Percentiles rank a stretch among this genome's conserved stretches.
Evolutionary conservation across 1,140 invertebrate species (phyloP).

Genomic region (Drosophila varians): DNA sequence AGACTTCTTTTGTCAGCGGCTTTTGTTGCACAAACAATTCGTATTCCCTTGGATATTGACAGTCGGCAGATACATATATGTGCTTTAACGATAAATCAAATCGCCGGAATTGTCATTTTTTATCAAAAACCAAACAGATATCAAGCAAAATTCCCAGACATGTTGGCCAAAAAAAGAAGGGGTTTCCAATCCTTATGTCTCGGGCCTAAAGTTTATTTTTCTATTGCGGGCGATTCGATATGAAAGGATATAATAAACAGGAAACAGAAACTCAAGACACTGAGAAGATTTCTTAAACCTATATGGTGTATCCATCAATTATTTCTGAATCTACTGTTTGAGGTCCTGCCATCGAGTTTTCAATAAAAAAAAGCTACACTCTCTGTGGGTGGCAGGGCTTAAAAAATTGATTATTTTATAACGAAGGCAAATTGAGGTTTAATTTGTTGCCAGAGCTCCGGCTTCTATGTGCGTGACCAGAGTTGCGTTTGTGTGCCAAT

Average conservation of each 20-base stretch:
- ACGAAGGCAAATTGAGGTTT: conserved; percentile 62
- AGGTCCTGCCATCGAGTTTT: conserved; percentile 39
- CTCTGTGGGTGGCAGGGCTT: not conserved
- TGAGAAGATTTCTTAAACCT: too few species aligned
- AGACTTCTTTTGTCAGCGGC: conserved; percentile 36
- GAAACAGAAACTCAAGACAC: too few species aligned
- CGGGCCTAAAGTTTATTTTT: conserved; percentile 30
- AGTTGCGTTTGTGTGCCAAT: conserved; percentile 6
- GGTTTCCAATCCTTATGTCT: conserved; percentile 1
- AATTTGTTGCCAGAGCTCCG: conserved; percentile 48
- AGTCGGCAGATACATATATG: conserved; percentile 19
- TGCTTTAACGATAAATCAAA: conserved; percentile 37
- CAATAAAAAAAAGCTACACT: conserved; percentile 16
- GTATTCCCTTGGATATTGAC: conserved; percentile 27
- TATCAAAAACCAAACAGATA: conserved; percentile 13
- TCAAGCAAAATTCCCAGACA: not conserved
- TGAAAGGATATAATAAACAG: conserved; percentile 32
- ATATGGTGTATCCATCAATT: conserved; percentile 9
- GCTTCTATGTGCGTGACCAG: conserved; percentile 41
- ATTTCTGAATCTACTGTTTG: conserved; percentile 26
- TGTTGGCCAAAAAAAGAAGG: not conserved
- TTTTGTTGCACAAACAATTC: conserved; percentile 60
- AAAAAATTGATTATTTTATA: conserved; percentile 60
- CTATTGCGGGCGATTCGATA: conserved; percentile 21
- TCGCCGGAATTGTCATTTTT: conserved; percentile 39